Evolutionary conservation across 1,140 invertebrate genomes (phyloP).

Genomic region (Centruroides vittatus): DNA sequence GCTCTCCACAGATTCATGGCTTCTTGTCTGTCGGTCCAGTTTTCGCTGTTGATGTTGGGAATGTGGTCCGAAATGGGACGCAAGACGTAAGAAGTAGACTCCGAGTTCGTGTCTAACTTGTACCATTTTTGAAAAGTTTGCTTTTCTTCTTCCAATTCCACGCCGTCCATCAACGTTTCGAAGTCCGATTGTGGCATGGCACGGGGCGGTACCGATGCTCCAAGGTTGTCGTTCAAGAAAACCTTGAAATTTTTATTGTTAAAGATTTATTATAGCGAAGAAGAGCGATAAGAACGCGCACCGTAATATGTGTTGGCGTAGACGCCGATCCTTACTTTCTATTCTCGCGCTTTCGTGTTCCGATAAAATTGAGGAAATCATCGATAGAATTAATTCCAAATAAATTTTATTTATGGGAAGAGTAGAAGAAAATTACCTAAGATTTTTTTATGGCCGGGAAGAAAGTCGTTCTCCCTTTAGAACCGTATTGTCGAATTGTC

Average conservation of each 20-base stretch:
- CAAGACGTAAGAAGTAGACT: constrained; percentile 61
- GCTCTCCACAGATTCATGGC: constrained; percentile 40
- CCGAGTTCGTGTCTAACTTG: constrained; percentile 41
- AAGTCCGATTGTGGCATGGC: constrained; percentile 61
- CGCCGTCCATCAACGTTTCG: constrained; percentile 47
- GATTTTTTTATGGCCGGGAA: too few species aligned
- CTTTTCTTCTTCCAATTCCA: constrained; percentile 38
- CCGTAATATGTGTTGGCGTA: too few species aligned
- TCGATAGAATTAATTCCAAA: too few species aligned
- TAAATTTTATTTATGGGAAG: too few species aligned
- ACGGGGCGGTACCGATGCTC: constrained; percentile 54
- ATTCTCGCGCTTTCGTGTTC: too few species aligned
- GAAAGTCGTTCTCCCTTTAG: too few species aligned
- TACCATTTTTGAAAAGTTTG: constrained; percentile 54
- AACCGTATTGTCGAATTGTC: too few species aligned
- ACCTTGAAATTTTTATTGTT: constrained; percentile 30
- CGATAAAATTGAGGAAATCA: too few species aligned
- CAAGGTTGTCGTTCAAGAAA: constrained; percentile 58
- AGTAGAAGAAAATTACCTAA: too few species aligned
- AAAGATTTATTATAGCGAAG: not conserved
- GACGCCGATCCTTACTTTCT: too few species aligned
- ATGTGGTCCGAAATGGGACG: constrained; percentile 41
- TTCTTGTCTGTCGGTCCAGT: constrained; percentile 29
- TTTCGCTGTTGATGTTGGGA: constrained; percentile 28
- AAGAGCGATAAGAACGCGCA: not conserved